Percentiles rank a stretch among this genome's conserved stretches.
Conservation (phyloP, 2,113 vertebrate species). For the Pelobates fuscus region DNA sequence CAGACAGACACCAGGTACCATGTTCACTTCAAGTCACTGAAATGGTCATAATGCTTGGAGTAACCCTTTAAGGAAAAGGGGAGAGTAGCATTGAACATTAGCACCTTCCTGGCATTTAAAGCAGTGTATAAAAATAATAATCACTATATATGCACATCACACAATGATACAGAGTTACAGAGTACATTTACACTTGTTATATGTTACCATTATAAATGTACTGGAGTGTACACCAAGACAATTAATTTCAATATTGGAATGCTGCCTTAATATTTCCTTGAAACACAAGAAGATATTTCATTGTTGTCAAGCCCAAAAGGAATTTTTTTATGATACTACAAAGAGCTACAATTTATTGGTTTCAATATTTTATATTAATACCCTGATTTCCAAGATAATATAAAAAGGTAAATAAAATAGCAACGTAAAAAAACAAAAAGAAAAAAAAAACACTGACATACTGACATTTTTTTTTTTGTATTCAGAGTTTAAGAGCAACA, state of each 20-base stretch:
- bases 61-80: too few relatives aligned
- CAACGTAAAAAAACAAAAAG: background rate
- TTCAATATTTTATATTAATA: constrained; percentile 42
- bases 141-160: constrained; percentile 9
- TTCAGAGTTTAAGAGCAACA: constrained; percentile 12
- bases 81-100: too few relatives aligned
- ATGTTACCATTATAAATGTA: constrained; percentile 28
- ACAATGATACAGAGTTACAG: constrained; percentile 5
- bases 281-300: constrained; percentile 37
- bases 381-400: constrained; percentile 34
- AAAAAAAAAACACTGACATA: background rate
- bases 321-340: constrained; percentile 40
- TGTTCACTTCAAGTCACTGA: too few relatives aligned
- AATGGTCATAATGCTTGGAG: too few relatives aligned
- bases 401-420: background rate
- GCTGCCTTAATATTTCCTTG: constrained; percentile 28
- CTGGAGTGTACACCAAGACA: constrained; percentile 15
- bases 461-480: background rate
- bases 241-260: constrained; percentile 23
- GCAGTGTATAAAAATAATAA: constrained; percentile 6
- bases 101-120: too few relatives aligned
- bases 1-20: too few relatives aligned
- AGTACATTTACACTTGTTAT: constrained; percentile 14
- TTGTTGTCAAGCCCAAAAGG: constrained; percentile 32
- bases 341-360: constrained; percentile 36